Evolutionary conservation across 2,888 invertebrate species (phyloP).

Genomic region (Poecilus cupreus): DNA sequence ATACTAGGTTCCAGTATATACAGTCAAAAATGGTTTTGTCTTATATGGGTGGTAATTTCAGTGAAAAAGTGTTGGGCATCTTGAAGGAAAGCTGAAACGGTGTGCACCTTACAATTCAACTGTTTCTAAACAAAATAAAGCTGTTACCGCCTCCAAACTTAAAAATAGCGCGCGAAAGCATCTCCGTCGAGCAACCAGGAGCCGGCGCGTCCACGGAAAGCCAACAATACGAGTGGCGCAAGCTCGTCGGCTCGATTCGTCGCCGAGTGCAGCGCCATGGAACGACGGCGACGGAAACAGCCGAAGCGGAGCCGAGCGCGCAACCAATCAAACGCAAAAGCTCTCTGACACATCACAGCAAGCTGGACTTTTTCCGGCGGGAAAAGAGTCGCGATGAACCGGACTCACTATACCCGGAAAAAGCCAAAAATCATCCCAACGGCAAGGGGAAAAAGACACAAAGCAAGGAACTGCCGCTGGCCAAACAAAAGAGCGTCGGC

Average conservation of each 20-base stretch:
- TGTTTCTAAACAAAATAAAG: conserved; percentile 13
- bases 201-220: conserved; percentile 58
- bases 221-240: conserved; percentile 71
- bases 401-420: conserved; percentile 30
- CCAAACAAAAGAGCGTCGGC: conserved; percentile 70
- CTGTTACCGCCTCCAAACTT: conserved; percentile 5
- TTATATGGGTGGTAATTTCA: background rate
- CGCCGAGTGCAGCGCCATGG: conserved; percentile 72
- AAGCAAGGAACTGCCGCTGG: conserved; percentile 62
- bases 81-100: background rate
- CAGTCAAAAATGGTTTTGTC: background rate
- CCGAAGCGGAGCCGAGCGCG: background rate
- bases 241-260: conserved; percentile 72
- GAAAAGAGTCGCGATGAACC: conserved; percentile 66
- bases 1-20: background rate
- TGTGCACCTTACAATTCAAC: background rate
- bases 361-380: conserved; percentile 67
- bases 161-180: conserved; percentile 69
- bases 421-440: conserved; percentile 64
- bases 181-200: conserved; percentile 68
- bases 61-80: background rate
- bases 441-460: conserved; percentile 53
- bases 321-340: conserved; percentile 68
- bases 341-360: conserved; percentile 71
- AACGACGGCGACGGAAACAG: conserved; percentile 65